Base-by-base conservation (phyloP, 2,113 vertebrate genomes). In the Grallaria varia region DNA sequence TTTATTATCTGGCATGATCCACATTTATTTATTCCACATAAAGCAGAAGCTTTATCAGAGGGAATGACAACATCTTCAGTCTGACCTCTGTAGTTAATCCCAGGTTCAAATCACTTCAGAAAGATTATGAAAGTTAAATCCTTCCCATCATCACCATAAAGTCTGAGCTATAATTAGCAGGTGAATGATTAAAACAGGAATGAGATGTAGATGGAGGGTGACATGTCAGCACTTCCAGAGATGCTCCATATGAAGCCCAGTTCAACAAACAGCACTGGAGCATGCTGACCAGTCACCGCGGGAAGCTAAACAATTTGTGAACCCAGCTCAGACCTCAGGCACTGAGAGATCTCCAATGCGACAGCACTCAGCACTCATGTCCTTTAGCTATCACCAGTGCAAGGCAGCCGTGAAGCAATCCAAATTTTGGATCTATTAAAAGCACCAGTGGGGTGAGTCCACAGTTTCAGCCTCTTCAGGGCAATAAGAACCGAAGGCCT, bases 21-120 rank as follows among this genome's bases (percentile, higher is more conserved):
- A 93, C 76, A 67, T 81, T 95, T 94, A 76, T 95, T 94, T 96
- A 77, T 94, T 93, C 37, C 76, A 86, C 59, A 81, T 89, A 89
- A 88, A 92, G 66, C 68, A 93, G 55, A 80, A 94, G 47, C 39
- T 90, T 52, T 84, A 92, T 80, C 21, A 77, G 55, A 82, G 42
- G 31, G 82, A 93, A 97, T 42, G 59, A 89, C 63, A 95, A 83
- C 56, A 88, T 85, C 78, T 85, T 80, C 67, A 62, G 20, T 69
- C 74, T 95, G 83, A 83, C 60, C 68, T 67, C 76, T 67, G 42
- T 74, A 84, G 50, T 86, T 96, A 94, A 95, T 77, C 86, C 55
- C 14, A 88, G 64, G 72, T 92, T 92, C 68, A 93, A 80, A 84
- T 63, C 79, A 63, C 52, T 93, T 90, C 83, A 90, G 63, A 88